phyloP scores from a whole-genome alignment of 2,797 vertebrate species.

The Sebastes aleutianus region DNA sequence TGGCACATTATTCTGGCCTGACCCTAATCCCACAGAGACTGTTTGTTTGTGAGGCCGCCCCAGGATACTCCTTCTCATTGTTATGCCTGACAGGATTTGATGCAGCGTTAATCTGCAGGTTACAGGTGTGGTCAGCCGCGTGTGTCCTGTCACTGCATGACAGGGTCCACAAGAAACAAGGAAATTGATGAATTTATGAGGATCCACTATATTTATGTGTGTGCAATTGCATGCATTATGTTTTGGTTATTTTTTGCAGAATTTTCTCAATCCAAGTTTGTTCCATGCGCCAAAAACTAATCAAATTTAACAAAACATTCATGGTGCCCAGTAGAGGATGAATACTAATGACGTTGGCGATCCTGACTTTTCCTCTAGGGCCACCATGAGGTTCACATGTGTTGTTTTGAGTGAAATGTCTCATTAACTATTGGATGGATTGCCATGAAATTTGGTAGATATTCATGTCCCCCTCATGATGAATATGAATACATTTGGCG shows the following conservation, averaged over 20 bases:
- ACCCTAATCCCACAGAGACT: slow-evolving; percentile 77
- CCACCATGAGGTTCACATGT: neutral
- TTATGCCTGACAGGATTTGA: slow-evolving; percentile 39
- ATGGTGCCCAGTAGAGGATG: neutral
- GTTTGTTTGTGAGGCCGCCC: slow-evolving; percentile 19
- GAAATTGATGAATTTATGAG: neutral
- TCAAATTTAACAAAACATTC: neutral
- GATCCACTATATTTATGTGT: neutral
- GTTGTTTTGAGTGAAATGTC: neutral
- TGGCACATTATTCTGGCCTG: slow-evolving; percentile 62
- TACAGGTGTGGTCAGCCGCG: slow-evolving; percentile 44
- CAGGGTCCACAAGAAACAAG: neutral
- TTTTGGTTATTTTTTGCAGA: neutral
- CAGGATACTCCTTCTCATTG: slow-evolving; percentile 45
- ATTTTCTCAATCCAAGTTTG: neutral
- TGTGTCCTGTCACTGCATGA: neutral
- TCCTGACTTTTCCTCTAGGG: neutral
- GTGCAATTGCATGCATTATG: neutral
- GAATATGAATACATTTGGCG: neutral
- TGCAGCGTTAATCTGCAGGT: slow-evolving; percentile 44
- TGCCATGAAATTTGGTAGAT: neutral
- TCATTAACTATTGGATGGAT: neutral
- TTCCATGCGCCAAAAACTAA: neutral
- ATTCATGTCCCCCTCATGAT: neutral
- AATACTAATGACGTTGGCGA: neutral